These are phyloP conservation scores for Synaphobranchus kaupii DNA, from an alignment of 2,797 vertebrate species.

Conservation along the genomic window DNA sequence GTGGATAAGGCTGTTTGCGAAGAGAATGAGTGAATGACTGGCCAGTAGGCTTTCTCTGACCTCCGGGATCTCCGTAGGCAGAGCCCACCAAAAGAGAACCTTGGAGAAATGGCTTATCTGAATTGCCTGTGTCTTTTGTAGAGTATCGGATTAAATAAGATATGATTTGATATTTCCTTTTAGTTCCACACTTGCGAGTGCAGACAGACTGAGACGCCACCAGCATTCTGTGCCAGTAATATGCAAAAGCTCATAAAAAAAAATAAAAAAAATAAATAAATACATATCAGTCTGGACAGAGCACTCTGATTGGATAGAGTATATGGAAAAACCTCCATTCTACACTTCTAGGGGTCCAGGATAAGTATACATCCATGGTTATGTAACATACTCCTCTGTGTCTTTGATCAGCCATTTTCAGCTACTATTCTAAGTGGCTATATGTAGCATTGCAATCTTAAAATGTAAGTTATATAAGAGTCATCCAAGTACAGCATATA, in stretches of 20 bases:
- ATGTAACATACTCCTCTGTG: background rate
- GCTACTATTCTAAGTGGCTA: background rate
- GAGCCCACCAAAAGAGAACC: background rate
- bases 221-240: background rate
- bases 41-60: background rate
- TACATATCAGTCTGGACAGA: background rate
- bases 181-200: background rate
- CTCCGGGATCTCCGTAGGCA: background rate
- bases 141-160: background rate
- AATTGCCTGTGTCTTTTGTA: background rate
- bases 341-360: background rate
- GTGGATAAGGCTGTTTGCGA: background rate
- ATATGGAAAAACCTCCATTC: background rate
- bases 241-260: background rate
- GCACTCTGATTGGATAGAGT: background rate
- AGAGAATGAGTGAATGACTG: background rate
- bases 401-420: background rate
- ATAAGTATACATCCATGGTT: background rate
- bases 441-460: background rate
- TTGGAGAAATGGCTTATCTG: background rate
- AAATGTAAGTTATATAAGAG: background rate
- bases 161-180: background rate
- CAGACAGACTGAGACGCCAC: background rate
- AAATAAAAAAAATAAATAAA: too few relatives aligned
- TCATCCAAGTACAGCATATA: background rate